phyloP scores from a whole-genome alignment of 2,888 invertebrate species.

The Tipula confusa region DNA sequence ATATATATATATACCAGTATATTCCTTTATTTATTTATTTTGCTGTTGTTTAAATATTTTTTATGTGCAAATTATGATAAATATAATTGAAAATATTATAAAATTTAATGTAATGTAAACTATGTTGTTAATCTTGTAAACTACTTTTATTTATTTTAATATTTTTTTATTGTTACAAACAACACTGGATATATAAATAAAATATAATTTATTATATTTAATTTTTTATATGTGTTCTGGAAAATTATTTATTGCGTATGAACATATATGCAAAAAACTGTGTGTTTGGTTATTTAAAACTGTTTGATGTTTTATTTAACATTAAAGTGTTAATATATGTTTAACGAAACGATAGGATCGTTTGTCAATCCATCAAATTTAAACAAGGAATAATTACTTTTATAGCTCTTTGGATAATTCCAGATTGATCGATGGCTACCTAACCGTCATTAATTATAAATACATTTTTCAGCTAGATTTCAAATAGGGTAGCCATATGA shows the following conservation, averaged over 20 bases:
- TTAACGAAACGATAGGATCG: too few relatives aligned
- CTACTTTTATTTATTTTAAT: slow-evolving; percentile 12
- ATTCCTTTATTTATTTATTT: neutral
- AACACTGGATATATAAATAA: neutral
- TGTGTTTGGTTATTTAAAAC: neutral
- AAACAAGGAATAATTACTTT: too few relatives aligned
- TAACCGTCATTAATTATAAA: too few relatives aligned
- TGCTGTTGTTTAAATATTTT: neutral
- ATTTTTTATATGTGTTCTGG: neutral
- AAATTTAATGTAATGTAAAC: slow-evolving; percentile 25
- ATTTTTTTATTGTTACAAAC: neutral
- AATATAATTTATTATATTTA: slow-evolving; percentile 6
- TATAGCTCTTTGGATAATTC: too few relatives aligned
- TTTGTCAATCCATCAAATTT: too few relatives aligned
- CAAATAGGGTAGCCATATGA: too few relatives aligned
- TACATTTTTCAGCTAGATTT: too few relatives aligned
- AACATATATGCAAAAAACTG: too few relatives aligned
- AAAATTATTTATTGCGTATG: neutral
- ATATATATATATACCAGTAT: too few relatives aligned
- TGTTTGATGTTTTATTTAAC: slow-evolving; percentile 20
- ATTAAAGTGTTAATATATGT: neutral
- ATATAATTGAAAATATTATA: slow-evolving; percentile 20
- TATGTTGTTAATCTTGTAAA: slow-evolving; percentile 6
- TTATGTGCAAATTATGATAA: neutral
- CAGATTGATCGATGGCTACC: too few relatives aligned